Evolutionary conservation across 1,140 invertebrate species (phyloP).

Genomic region (Carcinoscorpius rotundicauda): DNA sequence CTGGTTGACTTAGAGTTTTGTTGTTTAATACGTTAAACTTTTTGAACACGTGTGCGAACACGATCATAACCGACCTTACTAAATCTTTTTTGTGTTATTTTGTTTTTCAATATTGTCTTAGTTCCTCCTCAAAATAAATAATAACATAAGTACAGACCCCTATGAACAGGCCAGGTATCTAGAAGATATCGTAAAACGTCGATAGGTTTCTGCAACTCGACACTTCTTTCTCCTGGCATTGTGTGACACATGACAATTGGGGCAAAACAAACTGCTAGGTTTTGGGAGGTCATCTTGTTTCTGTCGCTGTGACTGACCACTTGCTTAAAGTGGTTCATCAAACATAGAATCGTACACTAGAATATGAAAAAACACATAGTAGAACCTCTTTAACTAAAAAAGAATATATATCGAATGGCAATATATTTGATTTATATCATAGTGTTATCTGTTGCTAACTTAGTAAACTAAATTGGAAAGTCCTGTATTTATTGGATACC

Average conservation of each 20-base stretch:
- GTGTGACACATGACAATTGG: conserved; percentile 84
- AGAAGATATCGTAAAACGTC: conserved; percentile 43
- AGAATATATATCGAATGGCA: background rate
- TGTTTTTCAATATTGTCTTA: no score
- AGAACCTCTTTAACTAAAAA: no score
- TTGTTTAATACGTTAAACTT: no score
- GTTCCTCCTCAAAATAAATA: no score
- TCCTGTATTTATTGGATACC: no score
- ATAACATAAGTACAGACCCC: conserved; percentile 30
- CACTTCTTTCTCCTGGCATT: conserved; percentile 27
- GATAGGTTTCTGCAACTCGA: conserved; percentile 25
- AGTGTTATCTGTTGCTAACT: no score
- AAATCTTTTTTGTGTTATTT: no score
- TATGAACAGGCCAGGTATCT: conserved; percentile 73
- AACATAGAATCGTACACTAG: conserved; percentile 76
- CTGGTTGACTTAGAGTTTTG: no score
- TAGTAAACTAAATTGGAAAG: no score
- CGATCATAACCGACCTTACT: no score
- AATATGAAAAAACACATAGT: conserved; percentile 18
- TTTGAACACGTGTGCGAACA: no score
- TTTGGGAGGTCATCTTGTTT: conserved; percentile 95
- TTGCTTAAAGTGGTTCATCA: conserved; percentile 84
- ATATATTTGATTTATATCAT: background rate
- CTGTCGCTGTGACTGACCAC: conserved; percentile 77
- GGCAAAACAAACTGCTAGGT: conserved; percentile 82